Percentiles rank a stretch among this genome's conserved stretches.
Evolutionary conservation across 2,113 vertebrate genomes (phyloP).

Genomic region (Toxotes jaculatrix): DNA sequence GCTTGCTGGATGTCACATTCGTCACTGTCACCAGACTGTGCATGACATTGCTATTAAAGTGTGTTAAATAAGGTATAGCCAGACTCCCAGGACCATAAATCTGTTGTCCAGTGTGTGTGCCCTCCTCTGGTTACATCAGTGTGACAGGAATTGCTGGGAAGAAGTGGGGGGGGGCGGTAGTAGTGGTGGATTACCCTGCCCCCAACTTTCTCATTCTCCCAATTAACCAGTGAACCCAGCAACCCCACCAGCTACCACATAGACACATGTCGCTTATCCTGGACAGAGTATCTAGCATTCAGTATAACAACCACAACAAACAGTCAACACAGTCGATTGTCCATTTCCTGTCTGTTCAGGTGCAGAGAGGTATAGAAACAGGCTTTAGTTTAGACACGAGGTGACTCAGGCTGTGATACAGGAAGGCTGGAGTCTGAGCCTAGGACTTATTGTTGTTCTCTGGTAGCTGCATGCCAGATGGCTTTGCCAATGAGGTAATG

Average conservation of each 20-base stretch:
- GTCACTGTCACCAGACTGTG: too few relatives aligned
- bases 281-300: background rate
- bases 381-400: background rate
- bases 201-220: background rate
- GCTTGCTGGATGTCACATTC: too few relatives aligned
- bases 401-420: background rate
- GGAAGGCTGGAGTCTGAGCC: background rate
- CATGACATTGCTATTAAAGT: background rate
- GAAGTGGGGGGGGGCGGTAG: background rate
- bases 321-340: background rate
- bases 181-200: background rate
- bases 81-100: background rate
- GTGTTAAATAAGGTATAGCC: background rate
- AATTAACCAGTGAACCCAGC: background rate
- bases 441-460: constrained; percentile 19
- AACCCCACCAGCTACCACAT: background rate
- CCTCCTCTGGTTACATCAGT: background rate
- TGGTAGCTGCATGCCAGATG: constrained; percentile 32
- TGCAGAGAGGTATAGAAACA: background rate
- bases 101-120: background rate
- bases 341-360: background rate
- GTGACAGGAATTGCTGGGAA: background rate
- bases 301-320: too few relatives aligned
- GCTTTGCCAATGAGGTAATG: constrained; percentile 43
- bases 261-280: constrained; percentile 2